phyloP scores from a whole-genome alignment of 2,888 invertebrate species.

The Cheilosia urbana region DNA sequence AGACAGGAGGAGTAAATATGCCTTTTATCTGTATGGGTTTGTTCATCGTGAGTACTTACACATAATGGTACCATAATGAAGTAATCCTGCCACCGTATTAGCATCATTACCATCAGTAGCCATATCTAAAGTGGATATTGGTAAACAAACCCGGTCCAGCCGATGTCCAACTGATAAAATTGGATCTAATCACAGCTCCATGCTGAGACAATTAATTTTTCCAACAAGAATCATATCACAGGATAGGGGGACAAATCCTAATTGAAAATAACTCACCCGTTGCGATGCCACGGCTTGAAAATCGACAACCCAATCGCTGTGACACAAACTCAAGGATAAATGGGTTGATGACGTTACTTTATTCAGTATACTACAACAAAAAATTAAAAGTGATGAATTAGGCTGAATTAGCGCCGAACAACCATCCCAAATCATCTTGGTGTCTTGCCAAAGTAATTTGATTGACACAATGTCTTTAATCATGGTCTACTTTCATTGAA shows the following conservation, averaged over 20 bases:
- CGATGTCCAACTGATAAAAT: conserved; percentile 31
- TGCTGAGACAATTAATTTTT: conserved; percentile 40
- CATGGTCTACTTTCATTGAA: too few relatives aligned
- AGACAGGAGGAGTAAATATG: too few relatives aligned
- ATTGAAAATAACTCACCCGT: background rate
- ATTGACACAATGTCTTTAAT: too few relatives aligned
- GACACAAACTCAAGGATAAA: conserved; percentile 20
- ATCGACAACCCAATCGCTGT: conserved; percentile 3
- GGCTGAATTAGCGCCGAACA: too few relatives aligned
- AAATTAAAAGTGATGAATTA: background rate
- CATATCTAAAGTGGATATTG: conserved; percentile 3
- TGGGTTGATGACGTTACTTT: background rate
- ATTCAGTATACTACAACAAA: background rate
- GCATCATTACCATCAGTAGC: conserved; percentile 13
- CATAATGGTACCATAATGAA: conserved; percentile 20
- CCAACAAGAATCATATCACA: background rate
- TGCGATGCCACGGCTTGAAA: background rate
- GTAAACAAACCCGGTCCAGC: conserved; percentile 15
- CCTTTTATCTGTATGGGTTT: too few relatives aligned
- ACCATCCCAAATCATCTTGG: too few relatives aligned
- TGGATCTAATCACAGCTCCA: conserved; percentile 22
- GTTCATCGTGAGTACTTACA: conserved; percentile 4
- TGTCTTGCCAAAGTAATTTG: too few relatives aligned
- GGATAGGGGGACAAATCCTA: background rate
- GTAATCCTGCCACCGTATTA: conserved; percentile 10